Evolutionary conservation across 1,140 invertebrate species (phyloP), one percentile per base, ranked within the genome.

Genomic region (Galleria mellonella): DNA sequence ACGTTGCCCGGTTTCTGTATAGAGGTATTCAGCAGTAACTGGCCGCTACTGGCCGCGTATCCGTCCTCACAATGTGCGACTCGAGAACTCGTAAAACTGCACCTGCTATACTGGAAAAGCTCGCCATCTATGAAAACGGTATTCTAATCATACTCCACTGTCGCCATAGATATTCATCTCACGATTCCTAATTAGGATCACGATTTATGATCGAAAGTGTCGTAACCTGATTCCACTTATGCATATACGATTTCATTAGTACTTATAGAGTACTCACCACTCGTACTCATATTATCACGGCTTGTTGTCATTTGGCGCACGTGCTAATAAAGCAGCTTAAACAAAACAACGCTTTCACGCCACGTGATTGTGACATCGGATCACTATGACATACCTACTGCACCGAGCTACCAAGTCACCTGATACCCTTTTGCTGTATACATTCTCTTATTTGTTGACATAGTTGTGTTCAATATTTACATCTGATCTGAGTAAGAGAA

Each of bases 121-220:
- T 85, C 41, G 69, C 72, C 68, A 68, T 85, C 57, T 85, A 82
- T 63, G 82, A 79, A 62, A 76, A 83, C 67, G 78, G 78, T 85
- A 85, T 60, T 51, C 43, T 45, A 47, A 58, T 55, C 51, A 67
- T 53, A 48, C 49, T 39, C 40, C 12, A 42, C 6, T 33, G 29
- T 32, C 14, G 33, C 44, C 44, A 49, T 45, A 51, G 46, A 44
- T 35, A 48, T 49, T 65, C 40, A 56, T 57, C 47, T 57, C 43
- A 27, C 47, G 13, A 37, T 43, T 43, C 58, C 47, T 49, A 49
- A 70, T 58, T 59, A 48, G 58, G 48, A 48, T 35, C 9, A 50
- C 43, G 60, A 56, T 72, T 73, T 68, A 72, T 62, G 70, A 81
- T 72, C 62, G 74, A 77, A 81, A 81, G 71, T 74, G 59, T 64